Conservation (phyloP, 2,888 invertebrate species). For the Morpho helenor region DNA sequence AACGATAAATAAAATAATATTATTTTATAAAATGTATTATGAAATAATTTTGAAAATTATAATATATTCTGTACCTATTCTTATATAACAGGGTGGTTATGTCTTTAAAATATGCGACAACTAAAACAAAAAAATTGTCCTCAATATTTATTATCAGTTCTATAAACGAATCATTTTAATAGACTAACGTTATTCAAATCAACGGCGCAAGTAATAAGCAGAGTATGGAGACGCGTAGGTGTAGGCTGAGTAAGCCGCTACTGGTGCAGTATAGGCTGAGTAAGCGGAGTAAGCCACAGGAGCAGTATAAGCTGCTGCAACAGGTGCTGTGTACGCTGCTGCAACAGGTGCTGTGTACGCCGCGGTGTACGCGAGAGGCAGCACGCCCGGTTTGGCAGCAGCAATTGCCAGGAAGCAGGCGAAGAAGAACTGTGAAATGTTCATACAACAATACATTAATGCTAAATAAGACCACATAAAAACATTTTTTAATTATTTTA, state of each 20-base stretch:
- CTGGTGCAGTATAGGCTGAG: conserved; percentile 61
- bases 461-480: no score
- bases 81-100: background rate
- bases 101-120: background rate
- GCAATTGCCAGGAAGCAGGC: conserved; percentile 71
- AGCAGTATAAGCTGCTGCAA: conserved; percentile 31
- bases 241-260: conserved; percentile 45
- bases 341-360: conserved; percentile 49
- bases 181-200: conserved; percentile 5
- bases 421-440: conserved; percentile 58
- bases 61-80: background rate
- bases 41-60: background rate
- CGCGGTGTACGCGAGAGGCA: conserved; percentile 49
- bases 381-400: conserved; percentile 58
- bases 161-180: background rate
- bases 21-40: no score
- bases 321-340: conserved; percentile 47
- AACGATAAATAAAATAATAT: no score
- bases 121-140: background rate
- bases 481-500: no score
- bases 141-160: background rate
- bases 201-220: conserved; percentile 34
- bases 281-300: conserved; percentile 32
- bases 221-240: conserved; percentile 49
- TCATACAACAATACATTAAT: background rate